A percentile compares a stretch with the other conserved stretches of the same genome.
Evolutionary conservation across 1,140 invertebrate genomes (phyloP).

Genomic region (Drosophila repleta): DNA sequence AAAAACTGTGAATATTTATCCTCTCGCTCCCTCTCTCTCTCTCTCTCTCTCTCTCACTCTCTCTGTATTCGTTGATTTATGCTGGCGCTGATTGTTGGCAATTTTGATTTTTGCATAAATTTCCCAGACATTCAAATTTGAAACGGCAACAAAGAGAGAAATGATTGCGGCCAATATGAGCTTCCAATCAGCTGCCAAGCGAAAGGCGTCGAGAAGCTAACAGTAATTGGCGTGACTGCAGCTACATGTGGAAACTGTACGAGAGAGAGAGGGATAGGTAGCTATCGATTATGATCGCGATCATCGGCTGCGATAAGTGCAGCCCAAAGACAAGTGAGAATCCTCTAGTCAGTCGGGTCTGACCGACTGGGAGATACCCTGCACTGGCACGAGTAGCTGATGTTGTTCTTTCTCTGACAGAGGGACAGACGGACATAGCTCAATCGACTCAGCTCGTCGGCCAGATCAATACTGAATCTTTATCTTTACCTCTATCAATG

Average conservation of each 20-base stretch:
- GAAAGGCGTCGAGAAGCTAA: conserved; percentile 42
- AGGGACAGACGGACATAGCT: no score
- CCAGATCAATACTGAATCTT: no score
- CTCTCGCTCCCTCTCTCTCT: neutral
- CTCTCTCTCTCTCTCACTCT: neutral
- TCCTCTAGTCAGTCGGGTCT: no score
- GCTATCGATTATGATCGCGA: conserved; percentile 33
- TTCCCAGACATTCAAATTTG: conserved; percentile 48
- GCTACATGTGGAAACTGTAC: conserved; percentile 10
- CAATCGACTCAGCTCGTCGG: no score
- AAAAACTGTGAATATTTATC: conserved; percentile 10
- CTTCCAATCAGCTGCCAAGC: conserved; percentile 58
- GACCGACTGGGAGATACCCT: no score
- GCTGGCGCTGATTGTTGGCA: conserved; percentile 62
- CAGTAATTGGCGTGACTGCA: conserved; percentile 20
- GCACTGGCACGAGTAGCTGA: no score
- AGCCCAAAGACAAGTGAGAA: no score
- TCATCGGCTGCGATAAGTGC: no score
- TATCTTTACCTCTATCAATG: no score
- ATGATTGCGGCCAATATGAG: conserved; percentile 57
- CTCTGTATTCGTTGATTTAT: conserved; percentile 54
- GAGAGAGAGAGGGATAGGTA: conserved; percentile 9
- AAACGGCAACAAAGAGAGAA: conserved; percentile 1
- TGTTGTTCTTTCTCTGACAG: no score
- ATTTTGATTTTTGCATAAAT: conserved; percentile 71